Conservation (phyloP, 2,797 vertebrate species). For the Vipera ursinii region DNA sequence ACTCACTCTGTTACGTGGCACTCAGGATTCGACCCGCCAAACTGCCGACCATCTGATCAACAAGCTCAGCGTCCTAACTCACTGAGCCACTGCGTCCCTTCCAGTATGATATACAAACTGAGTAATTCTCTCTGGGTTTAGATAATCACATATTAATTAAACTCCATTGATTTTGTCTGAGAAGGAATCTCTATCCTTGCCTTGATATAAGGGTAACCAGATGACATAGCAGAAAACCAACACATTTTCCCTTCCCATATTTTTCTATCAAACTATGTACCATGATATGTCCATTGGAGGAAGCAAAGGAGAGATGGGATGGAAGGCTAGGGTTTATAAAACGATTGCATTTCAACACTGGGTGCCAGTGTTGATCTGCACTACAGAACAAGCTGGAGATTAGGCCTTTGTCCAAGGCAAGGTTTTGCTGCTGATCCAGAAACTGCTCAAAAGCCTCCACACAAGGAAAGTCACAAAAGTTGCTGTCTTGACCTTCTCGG, state of each 20-base stretch:
- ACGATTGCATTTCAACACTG: constrained; percentile 50
- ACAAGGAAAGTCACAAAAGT: constrained; percentile 27
- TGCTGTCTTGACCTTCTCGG: constrained; percentile 32
- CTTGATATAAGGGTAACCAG: background rate
- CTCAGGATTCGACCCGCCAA: too few species aligned
- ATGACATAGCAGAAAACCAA: background rate
- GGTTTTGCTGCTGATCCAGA: constrained; percentile 21
- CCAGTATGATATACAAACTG: background rate
- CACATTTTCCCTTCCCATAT: background rate
- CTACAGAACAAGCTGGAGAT: background rate
- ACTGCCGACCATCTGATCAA: too few species aligned
- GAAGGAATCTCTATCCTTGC: background rate
- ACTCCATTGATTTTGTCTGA: background rate
- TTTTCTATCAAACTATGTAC: background rate
- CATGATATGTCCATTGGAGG: background rate
- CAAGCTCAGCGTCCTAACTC: too few species aligned
- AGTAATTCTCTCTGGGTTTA: background rate
- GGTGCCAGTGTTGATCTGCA: constrained; percentile 63
- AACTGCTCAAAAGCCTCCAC: constrained; percentile 41
- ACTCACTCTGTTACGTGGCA: too few species aligned
- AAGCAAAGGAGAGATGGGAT: background rate
- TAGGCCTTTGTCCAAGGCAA: constrained; percentile 1
- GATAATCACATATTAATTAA: background rate
- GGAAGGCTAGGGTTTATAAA: background rate
- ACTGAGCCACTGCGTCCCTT: too few species aligned